phyloP scores from a whole-genome alignment of 2,797 vertebrate genomes.

The Podargus strigoides region DNA sequence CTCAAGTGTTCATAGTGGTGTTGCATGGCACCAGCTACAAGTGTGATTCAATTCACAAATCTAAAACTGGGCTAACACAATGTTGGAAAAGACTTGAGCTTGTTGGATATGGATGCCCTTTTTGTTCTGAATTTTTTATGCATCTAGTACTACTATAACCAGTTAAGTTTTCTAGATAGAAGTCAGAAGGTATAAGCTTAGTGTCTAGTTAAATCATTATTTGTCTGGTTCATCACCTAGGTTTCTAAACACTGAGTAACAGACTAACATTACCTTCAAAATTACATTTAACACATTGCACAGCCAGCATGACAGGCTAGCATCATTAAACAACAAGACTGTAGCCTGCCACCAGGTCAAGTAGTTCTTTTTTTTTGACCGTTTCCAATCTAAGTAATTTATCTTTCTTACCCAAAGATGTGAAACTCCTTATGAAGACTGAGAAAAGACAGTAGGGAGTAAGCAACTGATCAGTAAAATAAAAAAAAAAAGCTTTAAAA shows the following conservation, averaged over 20 bases:
- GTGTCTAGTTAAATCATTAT: neutral
- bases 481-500: neutral
- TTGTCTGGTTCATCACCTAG: neutral
- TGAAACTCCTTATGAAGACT: neutral
- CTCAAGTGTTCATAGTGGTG: neutral
- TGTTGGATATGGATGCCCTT: neutral
- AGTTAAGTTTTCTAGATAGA: neutral
- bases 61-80: rapidly evolving
- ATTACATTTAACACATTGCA: neutral
- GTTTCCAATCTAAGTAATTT: neutral
- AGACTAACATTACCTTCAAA: neutral
- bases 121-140: neutral
- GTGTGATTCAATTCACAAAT: neutral
- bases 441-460: neutral
- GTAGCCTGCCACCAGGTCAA: neutral
- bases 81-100: neutral
- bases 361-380: neutral
- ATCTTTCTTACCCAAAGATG: neutral
- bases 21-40: neutral
- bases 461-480: neutral
- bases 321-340: neutral
- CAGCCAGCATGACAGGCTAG: neutral
- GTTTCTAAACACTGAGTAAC: neutral
- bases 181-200: neutral
- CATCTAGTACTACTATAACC: neutral